These are phyloP conservation scores for Chaetoderma sp. DNA, from an alignment of 2,888 invertebrate genomes.

Conservation along the genomic window DNA sequence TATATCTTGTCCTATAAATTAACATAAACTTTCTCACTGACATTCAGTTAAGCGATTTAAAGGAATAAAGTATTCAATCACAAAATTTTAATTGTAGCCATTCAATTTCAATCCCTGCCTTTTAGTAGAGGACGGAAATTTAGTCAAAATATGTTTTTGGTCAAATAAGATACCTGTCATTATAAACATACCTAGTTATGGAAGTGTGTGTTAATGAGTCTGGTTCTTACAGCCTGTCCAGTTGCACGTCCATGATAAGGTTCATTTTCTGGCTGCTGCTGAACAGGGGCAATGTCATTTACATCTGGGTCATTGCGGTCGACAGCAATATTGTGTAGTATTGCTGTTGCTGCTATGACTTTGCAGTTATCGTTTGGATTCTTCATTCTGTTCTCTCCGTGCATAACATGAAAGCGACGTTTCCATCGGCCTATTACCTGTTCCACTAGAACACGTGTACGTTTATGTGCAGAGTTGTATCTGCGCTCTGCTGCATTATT, in stretches of 20 bases:
- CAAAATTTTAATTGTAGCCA: no score
- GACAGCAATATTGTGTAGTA: slow-evolving; percentile 18
- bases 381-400: slow-evolving; percentile 15
- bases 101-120: no score
- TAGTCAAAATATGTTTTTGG: no score
- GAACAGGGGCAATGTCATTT: slow-evolving; percentile 3
- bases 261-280: background rate
- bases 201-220: no score
- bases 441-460: slow-evolving; percentile 20
- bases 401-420: slow-evolving; percentile 10
- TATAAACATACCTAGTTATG: no score
- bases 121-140: no score
- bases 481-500: slow-evolving; percentile 9
- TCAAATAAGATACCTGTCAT: no score
- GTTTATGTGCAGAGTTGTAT: slow-evolving; percentile 13
- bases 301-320: slow-evolving; percentile 9
- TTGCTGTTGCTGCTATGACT: slow-evolving; percentile 18
- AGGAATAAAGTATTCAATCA: no score
- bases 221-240: slow-evolving; percentile 5
- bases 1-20: no score
- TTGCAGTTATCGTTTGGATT: slow-evolving; percentile 16
- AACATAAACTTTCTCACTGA: no score
- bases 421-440: slow-evolving; percentile 19
- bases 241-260: slow-evolving; percentile 3
- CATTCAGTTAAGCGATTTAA: no score